Evolutionary conservation across 2,888 invertebrate species (phyloP), one percentile per base, ranked within the genome.

Genomic region (Spilarctia lutea): DNA sequence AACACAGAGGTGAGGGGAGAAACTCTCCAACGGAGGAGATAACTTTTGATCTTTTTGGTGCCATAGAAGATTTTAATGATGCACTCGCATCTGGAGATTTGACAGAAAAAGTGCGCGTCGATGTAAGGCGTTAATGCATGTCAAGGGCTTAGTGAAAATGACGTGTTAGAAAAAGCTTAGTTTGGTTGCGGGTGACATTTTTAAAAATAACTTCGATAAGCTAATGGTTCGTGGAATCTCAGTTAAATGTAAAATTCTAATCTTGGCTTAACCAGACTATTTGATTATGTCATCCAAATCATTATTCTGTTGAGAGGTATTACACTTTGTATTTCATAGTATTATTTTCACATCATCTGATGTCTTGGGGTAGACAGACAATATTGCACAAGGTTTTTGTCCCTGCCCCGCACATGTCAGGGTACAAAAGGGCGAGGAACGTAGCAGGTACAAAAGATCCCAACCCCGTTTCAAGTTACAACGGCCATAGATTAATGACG

Each of bases 11-110:
- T 84, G 90, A 88, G 88, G 88, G 87, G 89, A 88, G 90, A 90
- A 89, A 86, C 92, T 91, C 93, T 92, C 91, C 90, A 92, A 89
- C 91, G 86, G 90, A 92, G 90, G 90, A 94, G 94, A 95, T 94
- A 95, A 95, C 94, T 95, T 95, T 95, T 94, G 95, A 96, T 95
- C 95, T 95, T 94, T 95, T 94, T 94, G 93, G 93, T 92, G 89
- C 90, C 89, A 91, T 91, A 93, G 94, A 91, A 92, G 94, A 94
- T 94, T 95, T 94, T 94, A 95, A 96, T 95, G 95, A 95, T 92
- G 93, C 93, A 92, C 92, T 90, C 94, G 92, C 94, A 95, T 94
- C 94, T 95, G 95, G 93, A 92, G 88, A 90, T 91, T 89, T 87
- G 85, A 90, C 89, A 92, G 93, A 96, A 95, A 95, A 95, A 95